Conservation (phyloP, 2,888 invertebrate genomes). For the Ceriagrion tenellum region DNA sequence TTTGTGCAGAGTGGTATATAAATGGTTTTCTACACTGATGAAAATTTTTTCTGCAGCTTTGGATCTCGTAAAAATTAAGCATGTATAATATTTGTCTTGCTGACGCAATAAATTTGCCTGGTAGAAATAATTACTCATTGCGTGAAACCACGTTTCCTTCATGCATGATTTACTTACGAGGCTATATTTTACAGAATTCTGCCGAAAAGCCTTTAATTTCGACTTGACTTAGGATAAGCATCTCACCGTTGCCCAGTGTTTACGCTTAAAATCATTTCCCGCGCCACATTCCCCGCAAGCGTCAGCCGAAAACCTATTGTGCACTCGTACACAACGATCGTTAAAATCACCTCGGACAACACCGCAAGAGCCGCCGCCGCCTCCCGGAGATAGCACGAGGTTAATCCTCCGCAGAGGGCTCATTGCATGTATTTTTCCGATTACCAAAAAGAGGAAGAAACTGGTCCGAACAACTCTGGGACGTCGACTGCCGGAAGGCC, state of each 20-base stretch:
- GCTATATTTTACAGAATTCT: neutral
- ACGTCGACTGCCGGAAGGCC: constrained; percentile 46
- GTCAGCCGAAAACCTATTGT: neutral
- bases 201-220: neutral
- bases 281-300: neutral
- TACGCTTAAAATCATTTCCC: neutral
- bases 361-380: constrained; percentile 6
- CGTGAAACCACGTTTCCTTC: too few species aligned
- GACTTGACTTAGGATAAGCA: neutral
- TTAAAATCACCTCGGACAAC: constrained; percentile 48
- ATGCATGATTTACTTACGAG: too few species aligned
- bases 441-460: constrained; percentile 12
- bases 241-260: too few species aligned
- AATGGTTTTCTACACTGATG: too few species aligned
- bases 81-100: too few species aligned
- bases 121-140: too few species aligned
- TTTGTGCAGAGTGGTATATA: too few species aligned
- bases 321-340: neutral
- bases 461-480: constrained; percentile 56
- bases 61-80: too few species aligned
- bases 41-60: too few species aligned
- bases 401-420: constrained; percentile 9
- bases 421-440: neutral
- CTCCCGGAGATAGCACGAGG: constrained; percentile 14
- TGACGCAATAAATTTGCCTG: too few species aligned